These are phyloP conservation scores for Borostomias antarcticus DNA, from an alignment of 2,797 vertebrate species.

Conservation along the genomic window DNA sequence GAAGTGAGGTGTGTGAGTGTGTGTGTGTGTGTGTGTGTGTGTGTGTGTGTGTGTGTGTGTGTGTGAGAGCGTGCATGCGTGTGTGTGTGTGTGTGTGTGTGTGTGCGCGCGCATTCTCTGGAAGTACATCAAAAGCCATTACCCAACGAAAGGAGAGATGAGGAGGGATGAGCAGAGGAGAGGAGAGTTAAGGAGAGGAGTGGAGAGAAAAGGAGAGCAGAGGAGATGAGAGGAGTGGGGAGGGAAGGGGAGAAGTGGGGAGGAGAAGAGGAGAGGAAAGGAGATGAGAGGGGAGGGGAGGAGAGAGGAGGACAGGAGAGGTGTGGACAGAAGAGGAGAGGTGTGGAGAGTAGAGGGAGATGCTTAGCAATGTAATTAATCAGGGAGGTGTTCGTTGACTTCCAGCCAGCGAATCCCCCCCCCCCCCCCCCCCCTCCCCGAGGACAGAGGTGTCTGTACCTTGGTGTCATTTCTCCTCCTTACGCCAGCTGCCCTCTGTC, in stretches of 20 bases:
- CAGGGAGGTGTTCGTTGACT: not conserved
- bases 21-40: not conserved
- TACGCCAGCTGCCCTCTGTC: slow-evolving; percentile 41
- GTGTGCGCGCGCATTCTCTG: not conserved
- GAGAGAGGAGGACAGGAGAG: not conserved
- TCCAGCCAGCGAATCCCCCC: slow-evolving; percentile 4
- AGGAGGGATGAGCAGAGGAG: not conserved
- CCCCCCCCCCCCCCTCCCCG: not conserved
- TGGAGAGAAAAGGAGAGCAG: not conserved
- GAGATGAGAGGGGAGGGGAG: not conserved
- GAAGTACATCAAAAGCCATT: not conserved
- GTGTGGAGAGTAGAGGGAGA: not conserved
- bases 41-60: not conserved
- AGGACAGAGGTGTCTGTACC: not conserved
- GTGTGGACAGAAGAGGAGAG: not conserved
- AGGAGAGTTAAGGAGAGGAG: not conserved
- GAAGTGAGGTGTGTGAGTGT: not conserved
- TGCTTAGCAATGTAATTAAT: not conserved
- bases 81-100: not conserved
- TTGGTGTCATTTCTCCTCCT: slow-evolving; percentile 28
- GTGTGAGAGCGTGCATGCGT: not conserved
- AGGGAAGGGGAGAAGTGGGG: not conserved
- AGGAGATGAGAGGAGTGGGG: not conserved
- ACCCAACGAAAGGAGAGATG: no score
- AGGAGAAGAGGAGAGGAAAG: not conserved